These are phyloP conservation scores for Choloepus didactylus DNA, from an alignment of 2,797 vertebrate species.

Conservation along the genomic window DNA sequence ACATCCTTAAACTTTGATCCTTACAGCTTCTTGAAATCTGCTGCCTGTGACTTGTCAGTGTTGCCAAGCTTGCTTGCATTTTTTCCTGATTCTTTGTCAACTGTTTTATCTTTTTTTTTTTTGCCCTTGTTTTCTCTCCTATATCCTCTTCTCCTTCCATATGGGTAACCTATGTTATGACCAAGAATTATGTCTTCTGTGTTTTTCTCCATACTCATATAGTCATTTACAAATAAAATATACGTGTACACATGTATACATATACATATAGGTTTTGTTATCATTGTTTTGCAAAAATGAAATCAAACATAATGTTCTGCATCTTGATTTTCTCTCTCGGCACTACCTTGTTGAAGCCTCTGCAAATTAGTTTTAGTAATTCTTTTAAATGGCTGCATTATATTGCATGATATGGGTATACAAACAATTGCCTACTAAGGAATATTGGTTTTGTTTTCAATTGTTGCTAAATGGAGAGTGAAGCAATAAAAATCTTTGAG, in stretches of 20 bases:
- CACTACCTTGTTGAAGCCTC: neutral
- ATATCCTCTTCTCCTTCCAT: neutral
- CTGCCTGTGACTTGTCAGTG: neutral
- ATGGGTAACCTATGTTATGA: neutral
- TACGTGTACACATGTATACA: neutral
- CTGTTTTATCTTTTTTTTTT: neutral
- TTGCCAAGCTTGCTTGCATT: neutral
- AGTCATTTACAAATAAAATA: neutral
- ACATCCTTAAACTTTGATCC: neutral
- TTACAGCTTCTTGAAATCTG: neutral
- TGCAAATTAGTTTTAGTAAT: constrained; percentile 23
- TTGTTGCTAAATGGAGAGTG: neutral
- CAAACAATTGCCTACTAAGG: neutral
- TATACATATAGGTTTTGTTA: neutral
- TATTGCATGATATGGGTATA: neutral
- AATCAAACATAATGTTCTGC: neutral
- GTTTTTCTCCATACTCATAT: neutral
- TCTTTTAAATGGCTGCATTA: neutral
- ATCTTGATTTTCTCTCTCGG: constrained; percentile 25
- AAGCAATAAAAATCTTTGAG: neutral
- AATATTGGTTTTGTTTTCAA: neutral
- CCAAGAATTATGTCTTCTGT: neutral
- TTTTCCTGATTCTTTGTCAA: neutral
- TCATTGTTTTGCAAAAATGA: neutral
- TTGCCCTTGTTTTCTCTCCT: neutral